Evolutionary conservation across 2,797 vertebrate species (phyloP), one percentile per base, ranked within the genome.

Genomic region (Sciaenops ocellatus): DNA sequence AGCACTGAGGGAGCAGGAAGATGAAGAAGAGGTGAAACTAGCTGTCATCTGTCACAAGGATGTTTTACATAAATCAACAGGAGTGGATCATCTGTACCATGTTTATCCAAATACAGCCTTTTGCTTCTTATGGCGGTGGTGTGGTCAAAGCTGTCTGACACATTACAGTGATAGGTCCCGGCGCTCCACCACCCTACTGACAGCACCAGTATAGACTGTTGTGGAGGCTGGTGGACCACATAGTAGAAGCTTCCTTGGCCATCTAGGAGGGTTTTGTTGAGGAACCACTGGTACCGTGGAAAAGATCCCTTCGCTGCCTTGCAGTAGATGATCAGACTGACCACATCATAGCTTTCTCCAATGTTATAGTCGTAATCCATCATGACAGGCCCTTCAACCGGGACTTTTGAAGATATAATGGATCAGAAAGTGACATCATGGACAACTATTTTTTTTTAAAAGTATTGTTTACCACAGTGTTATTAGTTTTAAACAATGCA

Each of bases 151-250:
- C 73, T 87, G 87, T 95, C 79, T 0, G 85, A 84, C 46, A 86
- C 95, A 24, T 92, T 56, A 8, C 95, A 96, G 77, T 81, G 91
- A 83, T 95, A 95, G 2, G 78, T 73, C 47, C 95, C 95, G 0
- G 83, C 20, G 2, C 79, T 90, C 48, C 70, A n/a, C 2, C 63
- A 41, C 24, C 75, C 71, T 13, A 94, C 80, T 5, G 84, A 50
- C 44, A 94, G 30, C 11, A 73, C 0, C 6, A 95, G 84, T 0
- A 85, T 41, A 0, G 93, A 91, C 8, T 13, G 30, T 1, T 79
- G 13, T 4, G 82, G 67, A 5, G 74, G 64, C 56, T 80, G 73
- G 73, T 89, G 1, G 4, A 18, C 5, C 46, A 88, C 76, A 0
- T 20, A 3, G 73, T 93, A 85, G 80, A 94, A 94, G 4, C 20